phyloP scores from a whole-genome alignment of 2,113 vertebrate genomes.

The Martes martes region DNA sequence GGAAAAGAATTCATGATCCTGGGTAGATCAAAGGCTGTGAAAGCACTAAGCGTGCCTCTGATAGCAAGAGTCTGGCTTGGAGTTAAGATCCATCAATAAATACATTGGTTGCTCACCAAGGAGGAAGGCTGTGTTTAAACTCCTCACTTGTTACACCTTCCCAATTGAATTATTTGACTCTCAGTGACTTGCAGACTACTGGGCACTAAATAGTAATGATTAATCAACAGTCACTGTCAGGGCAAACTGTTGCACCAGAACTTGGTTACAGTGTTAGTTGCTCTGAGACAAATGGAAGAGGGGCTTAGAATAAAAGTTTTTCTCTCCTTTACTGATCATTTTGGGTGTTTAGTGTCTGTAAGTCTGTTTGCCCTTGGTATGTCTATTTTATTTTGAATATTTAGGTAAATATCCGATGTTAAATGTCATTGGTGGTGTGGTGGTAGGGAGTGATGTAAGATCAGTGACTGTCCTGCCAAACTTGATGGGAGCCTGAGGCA shows the following conservation, averaged over 20 bases:
- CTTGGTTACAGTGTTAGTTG: neutral
- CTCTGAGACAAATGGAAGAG: neutral
- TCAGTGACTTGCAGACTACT: neutral
- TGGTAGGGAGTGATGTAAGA: neutral
- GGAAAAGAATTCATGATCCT: neutral
- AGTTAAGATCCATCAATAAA: neutral
- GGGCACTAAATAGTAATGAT: neutral
- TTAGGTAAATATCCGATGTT: neutral
- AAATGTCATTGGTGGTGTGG: neutral
- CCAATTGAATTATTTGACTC: neutral
- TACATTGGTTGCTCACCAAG: neutral
- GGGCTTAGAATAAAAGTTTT: neutral
- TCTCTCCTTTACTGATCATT: neutral
- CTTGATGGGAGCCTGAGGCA: neutral
- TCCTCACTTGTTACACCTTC: neutral
- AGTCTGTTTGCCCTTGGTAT: neutral
- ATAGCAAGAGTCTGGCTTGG: neutral
- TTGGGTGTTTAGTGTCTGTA: neutral
- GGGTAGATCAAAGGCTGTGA: neutral
- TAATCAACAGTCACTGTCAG: neutral
- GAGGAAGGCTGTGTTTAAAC: neutral
- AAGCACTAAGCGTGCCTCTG: neutral
- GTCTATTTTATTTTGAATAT: neutral
- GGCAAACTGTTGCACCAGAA: neutral
- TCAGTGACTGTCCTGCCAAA: neutral